Percentiles rank a stretch among this genome's conserved stretches.
phyloP scores from a whole-genome alignment of 2,113 vertebrate genomes.

The Microcebus jonahi region DNA sequence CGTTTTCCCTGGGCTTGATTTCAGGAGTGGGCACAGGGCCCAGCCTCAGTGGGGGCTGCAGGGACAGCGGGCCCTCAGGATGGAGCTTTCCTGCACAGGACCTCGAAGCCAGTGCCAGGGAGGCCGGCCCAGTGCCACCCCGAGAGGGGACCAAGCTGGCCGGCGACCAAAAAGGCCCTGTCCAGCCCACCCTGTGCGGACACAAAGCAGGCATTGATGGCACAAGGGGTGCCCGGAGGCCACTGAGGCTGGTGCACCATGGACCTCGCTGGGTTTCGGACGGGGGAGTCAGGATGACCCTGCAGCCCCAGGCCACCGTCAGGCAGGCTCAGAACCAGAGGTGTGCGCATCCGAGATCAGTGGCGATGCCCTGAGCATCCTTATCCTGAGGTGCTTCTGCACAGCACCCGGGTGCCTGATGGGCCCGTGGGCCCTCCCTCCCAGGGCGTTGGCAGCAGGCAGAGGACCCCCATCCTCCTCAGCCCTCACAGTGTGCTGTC shows the following conservation, averaged over 20 bases:
- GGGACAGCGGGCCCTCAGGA: neutral
- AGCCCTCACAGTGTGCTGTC: neutral
- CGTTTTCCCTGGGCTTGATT: neutral
- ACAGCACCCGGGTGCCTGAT: neutral
- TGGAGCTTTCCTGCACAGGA: neutral
- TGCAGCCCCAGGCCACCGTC: neutral
- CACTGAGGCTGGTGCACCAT: slow-evolving; percentile 54
- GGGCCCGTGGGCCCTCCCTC: neutral
- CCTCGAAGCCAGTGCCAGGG: slow-evolving; percentile 16
- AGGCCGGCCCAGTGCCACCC: slow-evolving; percentile 68
- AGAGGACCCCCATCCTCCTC: neutral
- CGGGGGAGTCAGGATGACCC: neutral
- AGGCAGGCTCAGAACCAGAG: neutral
- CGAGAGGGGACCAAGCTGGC: slow-evolving; percentile 71
- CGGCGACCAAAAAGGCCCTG: neutral
- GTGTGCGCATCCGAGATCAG: neutral
- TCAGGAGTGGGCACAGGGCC: neutral
- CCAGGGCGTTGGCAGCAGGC: neutral
- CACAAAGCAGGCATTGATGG: slow-evolving; percentile 78
- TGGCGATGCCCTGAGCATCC: neutral
- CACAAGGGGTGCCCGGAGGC: slow-evolving; percentile 17
- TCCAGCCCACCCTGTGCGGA: slow-evolving; percentile 36
- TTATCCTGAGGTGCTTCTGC: neutral
- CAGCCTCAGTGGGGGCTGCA: neutral
- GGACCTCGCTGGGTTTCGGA: neutral